Evolutionary conservation across 2,113 vertebrate species (phyloP).

Genomic region (Andinoacara biseriatus): DNA sequence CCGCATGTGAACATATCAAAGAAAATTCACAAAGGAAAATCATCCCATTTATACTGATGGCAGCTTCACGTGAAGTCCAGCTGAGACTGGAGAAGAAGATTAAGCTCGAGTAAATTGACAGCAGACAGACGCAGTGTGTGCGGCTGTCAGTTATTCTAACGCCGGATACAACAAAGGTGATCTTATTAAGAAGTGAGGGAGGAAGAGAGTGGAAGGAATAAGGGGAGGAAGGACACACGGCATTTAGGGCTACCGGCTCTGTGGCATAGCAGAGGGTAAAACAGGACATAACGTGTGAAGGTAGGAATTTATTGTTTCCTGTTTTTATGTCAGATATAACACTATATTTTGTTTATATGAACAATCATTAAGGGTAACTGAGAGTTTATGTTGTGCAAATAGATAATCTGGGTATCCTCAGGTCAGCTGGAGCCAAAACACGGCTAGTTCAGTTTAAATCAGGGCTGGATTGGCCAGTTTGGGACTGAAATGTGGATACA

Average conservation of each 20-base stretch:
- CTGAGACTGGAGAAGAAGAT: background rate
- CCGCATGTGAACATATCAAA: background rate
- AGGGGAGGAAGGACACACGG: conserved; percentile 5
- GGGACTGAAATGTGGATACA: background rate
- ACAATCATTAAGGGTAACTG: too few relatives aligned
- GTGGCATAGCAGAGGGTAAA: conserved; percentile 8
- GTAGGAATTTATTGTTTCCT: conserved; percentile 39
- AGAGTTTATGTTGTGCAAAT: background rate
- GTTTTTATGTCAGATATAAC: background rate
- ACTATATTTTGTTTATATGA: background rate
- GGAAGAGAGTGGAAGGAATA: conserved; percentile 14
- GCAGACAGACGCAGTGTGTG: background rate
- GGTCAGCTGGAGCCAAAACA: background rate
- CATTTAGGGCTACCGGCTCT: conserved; percentile 10
- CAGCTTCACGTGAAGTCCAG: background rate
- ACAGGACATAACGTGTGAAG: conserved; percentile 30
- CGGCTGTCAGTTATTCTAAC: background rate
- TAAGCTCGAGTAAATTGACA: background rate
- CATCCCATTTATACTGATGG: background rate
- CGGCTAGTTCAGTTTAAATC: background rate
- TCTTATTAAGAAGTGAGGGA: conserved; percentile 18
- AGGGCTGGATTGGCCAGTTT: background rate
- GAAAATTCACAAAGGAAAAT: background rate
- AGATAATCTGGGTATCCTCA: background rate
- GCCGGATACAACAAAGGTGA: background rate